phyloP scores from a whole-genome alignment of 2,797 vertebrate species.

The Oreochromis grahami region DNA sequence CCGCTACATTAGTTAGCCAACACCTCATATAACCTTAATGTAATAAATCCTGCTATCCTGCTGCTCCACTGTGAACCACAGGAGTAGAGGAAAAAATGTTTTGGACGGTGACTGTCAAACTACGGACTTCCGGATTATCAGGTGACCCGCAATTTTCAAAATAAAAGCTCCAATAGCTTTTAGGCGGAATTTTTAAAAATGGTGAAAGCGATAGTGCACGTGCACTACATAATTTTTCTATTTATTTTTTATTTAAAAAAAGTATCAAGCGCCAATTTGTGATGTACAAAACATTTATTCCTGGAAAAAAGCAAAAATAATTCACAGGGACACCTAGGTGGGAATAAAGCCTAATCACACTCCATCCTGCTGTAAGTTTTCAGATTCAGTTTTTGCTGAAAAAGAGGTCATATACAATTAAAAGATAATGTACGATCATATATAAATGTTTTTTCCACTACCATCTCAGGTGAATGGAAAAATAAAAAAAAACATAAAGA shows the following conservation, averaged over 20 bases:
- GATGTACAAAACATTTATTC: background rate
- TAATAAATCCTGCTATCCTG: background rate
- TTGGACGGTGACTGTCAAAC: background rate
- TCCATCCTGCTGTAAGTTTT: background rate
- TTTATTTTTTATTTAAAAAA: background rate
- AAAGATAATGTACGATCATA: background rate
- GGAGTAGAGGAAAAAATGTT: background rate
- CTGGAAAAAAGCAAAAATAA: background rate
- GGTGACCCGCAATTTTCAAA: background rate
- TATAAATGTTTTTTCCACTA: background rate
- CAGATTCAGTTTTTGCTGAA: background rate
- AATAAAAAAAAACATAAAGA: background rate
- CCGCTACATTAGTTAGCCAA: background rate
- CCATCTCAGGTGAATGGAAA: background rate
- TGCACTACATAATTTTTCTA: background rate
- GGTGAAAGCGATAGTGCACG: background rate
- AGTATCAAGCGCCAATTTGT: background rate
- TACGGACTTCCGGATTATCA: background rate
- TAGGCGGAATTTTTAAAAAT: background rate
- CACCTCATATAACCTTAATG: background rate
- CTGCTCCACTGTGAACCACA: background rate
- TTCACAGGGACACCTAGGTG: background rate
- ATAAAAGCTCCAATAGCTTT: background rate
- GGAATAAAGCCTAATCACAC: background rate
- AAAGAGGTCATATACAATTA: background rate